These are phyloP conservation scores for Ptiloglossa arizonensis DNA, from an alignment of 1,140 invertebrate genomes.

Conservation along the genomic window DNA sequence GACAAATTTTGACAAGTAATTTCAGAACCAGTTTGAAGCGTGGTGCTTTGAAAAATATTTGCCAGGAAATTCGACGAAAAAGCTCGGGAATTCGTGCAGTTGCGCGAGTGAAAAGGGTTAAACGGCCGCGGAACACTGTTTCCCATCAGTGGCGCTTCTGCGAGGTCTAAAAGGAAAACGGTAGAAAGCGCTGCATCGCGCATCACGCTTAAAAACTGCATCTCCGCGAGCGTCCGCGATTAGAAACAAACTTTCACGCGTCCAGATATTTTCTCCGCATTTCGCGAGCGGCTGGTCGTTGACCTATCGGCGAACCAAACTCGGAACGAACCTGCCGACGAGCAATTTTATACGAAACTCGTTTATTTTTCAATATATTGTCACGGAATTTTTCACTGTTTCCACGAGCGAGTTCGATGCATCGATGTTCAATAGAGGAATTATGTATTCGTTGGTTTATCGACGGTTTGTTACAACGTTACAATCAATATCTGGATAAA, in stretches of 20 bases:
- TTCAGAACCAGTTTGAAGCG: too few species aligned
- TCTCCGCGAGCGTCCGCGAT: slow-evolving; percentile 53
- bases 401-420: too few species aligned
- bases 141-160: slow-evolving; percentile 32
- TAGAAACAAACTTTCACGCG: slow-evolving; percentile 64
- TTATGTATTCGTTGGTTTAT: too few species aligned
- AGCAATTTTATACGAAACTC: neutral
- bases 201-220: slow-evolving; percentile 56
- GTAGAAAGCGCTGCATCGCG: slow-evolving; percentile 55
- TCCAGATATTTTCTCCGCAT: slow-evolving; percentile 57
- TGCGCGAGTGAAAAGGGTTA: neutral
- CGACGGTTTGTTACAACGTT: too few species aligned
- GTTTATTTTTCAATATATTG: neutral
- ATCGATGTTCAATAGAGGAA: too few species aligned
- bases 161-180: slow-evolving; percentile 57
- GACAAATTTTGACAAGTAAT: too few species aligned
- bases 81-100: neutral
- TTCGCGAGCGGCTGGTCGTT: slow-evolving; percentile 37
- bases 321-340: neutral
- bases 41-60: too few species aligned
- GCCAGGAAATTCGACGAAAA: neutral
- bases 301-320: slow-evolving; percentile 1
- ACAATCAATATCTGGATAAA: too few species aligned
- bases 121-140: slow-evolving; percentile 12
- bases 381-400: neutral